Percentiles rank a stretch among this genome's conserved stretches.
Conservation (phyloP, 2,113 vertebrate species). For the Acrocephalus arundinaceus region DNA sequence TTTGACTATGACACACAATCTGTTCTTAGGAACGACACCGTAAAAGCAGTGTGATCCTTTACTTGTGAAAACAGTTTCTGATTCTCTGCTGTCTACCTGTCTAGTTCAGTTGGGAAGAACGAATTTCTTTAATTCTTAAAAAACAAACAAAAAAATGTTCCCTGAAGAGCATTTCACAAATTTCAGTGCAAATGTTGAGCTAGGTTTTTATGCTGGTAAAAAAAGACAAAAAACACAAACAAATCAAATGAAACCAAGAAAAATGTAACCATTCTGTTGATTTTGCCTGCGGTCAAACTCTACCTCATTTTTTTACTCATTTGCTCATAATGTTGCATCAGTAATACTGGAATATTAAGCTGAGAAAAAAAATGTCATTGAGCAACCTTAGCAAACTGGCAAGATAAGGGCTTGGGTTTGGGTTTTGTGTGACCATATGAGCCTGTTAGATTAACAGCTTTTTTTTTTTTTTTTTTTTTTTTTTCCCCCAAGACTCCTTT, state of each 20-base stretch:
- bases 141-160: background rate
- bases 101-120: background rate
- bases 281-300: background rate
- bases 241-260: background rate
- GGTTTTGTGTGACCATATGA: background rate
- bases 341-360: background rate
- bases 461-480: too few species aligned
- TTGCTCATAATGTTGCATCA: background rate
- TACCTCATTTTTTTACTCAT: background rate
- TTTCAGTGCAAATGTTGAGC: background rate
- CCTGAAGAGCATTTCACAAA: background rate
- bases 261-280: background rate
- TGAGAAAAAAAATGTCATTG: background rate
- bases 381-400: background rate
- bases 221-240: fast-evolving
- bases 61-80: background rate
- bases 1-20: background rate
- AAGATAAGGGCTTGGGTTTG: background rate
- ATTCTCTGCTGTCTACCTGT: background rate
- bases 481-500: background rate
- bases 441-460: background rate
- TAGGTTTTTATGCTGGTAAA: background rate
- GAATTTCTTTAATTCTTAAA: background rate
- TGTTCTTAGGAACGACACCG: background rate
- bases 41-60: background rate